Evolutionary conservation across 2,888 invertebrate species (phyloP).

Genomic region (Clepsis dumicolana): DNA sequence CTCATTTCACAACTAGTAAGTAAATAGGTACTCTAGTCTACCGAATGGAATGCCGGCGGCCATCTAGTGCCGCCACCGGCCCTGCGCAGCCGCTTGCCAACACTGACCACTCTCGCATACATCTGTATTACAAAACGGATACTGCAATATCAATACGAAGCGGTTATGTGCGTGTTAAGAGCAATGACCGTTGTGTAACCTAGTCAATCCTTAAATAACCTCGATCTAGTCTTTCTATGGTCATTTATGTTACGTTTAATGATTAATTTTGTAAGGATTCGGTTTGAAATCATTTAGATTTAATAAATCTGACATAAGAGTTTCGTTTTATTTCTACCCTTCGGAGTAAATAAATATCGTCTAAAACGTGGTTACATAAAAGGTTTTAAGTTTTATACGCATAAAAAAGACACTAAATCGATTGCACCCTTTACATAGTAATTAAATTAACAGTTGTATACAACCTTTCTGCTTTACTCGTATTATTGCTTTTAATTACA

Average conservation of each 20-base stretch:
- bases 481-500: no score
- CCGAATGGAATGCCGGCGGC: conserved; percentile 75
- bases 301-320: background rate
- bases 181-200: conserved; percentile 60
- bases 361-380: no score
- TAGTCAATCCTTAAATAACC: conserved; percentile 31
- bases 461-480: no score
- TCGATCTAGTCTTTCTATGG: background rate
- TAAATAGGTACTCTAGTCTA: conserved; percentile 59
- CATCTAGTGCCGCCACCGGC: conserved; percentile 64
- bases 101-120: conserved; percentile 78
- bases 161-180: conserved; percentile 60
- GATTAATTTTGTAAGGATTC: background rate
- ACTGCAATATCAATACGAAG: conserved; percentile 59
- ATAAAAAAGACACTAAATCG: no score
- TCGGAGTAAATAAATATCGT: no score
- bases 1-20: conserved; percentile 78
- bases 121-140: conserved; percentile 66
- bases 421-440: no score
- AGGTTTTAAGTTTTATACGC: no score
- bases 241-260: background rate
- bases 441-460: no score
- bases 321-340: background rate
- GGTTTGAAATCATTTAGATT: conserved; percentile 27
- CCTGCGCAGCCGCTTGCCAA: conserved; percentile 78